Percentiles rank a stretch among this genome's conserved stretches.
These are phyloP conservation scores for Syndactyla subalaris DNA, from an alignment of 2,797 vertebrate genomes.

Conservation along the genomic window DNA sequence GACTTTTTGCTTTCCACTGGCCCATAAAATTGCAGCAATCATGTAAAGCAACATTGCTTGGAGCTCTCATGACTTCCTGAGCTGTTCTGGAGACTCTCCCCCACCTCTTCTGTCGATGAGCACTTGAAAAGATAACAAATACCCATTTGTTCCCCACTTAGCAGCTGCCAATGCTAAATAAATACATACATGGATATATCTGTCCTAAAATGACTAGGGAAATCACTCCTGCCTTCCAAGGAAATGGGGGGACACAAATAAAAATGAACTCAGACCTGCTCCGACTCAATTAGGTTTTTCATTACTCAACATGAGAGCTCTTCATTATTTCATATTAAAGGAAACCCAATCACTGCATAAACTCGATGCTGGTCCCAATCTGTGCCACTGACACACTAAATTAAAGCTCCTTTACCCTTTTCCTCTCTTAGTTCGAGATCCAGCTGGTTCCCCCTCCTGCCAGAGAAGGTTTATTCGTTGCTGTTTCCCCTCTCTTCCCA, in stretches of 20 bases:
- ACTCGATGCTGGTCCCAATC: not conserved
- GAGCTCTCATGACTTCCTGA: not conserved
- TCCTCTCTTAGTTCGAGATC: not conserved
- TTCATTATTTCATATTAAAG: not conserved
- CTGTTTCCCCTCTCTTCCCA: not conserved
- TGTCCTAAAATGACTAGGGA: not conserved
- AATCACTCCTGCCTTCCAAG: not conserved
- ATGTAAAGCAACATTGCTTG: not conserved
- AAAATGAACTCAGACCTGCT: not conserved
- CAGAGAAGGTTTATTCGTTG: not conserved
- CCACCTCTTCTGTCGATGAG: not conserved
- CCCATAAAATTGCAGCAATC: conserved; percentile 21
- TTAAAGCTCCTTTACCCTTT: not conserved
- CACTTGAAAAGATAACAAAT: not conserved
- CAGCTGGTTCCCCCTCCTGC: not conserved
- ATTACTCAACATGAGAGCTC: not conserved
- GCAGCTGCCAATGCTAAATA: not conserved
- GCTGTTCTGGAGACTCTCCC: not conserved
- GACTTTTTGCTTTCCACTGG: not conserved
- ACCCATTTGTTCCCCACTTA: conserved; percentile 1
- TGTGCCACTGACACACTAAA: not conserved
- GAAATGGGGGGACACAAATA: not conserved
- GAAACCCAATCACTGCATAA: not conserved
- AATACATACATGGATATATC: not conserved
- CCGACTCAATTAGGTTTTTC: not conserved